Percentiles rank a stretch among this genome's conserved stretches.
These are phyloP conservation scores for Anthophora plumipes DNA, from an alignment of 2,888 invertebrate species.

Conservation along the genomic window DNA sequence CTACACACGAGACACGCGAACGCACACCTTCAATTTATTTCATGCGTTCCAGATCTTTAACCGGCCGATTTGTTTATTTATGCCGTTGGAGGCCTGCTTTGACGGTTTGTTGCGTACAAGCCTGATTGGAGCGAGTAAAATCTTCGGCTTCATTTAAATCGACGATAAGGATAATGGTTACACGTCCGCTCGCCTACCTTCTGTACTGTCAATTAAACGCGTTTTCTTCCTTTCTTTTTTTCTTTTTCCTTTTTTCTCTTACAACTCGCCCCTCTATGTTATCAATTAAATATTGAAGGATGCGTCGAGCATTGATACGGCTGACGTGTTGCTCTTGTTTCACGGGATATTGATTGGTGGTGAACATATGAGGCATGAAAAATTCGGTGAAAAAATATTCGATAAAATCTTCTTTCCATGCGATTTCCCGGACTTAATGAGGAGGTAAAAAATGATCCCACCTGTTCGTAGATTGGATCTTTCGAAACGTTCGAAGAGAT, in stretches of 20 bases:
- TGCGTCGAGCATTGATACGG: not conserved
- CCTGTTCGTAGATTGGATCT: conserved; percentile 16
- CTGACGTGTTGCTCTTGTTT: not conserved
- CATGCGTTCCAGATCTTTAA: not conserved
- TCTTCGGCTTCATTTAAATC: conserved; percentile 18
- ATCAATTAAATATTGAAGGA: conserved; percentile 23
- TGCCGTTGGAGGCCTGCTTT: not conserved
- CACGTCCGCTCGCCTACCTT: conserved; percentile 14
- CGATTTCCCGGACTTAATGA: conserved; percentile 18
- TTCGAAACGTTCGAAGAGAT: not conserved
- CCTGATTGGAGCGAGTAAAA: conserved; percentile 17
- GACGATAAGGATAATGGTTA: conserved; percentile 30
- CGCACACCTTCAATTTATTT: conserved; percentile 6
- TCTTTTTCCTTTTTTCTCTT: too few relatives aligned
- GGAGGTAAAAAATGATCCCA: conserved; percentile 16
- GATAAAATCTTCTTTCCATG: conserved; percentile 12
- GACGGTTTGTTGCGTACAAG: conserved; percentile 29
- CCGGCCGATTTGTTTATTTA: conserved; percentile 30
- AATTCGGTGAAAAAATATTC: not conserved
- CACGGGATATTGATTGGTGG: not conserved
- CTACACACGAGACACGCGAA: conserved; percentile 30
- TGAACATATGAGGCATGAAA: not conserved
- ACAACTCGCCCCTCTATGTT: not conserved
- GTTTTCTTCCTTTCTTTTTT: too few relatives aligned
- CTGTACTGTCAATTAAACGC: conserved; percentile 20